A percentile compares a stretch with the other conserved stretches of the same genome.
Evolutionary conservation across 2,888 invertebrate genomes (phyloP).

Genomic region (Leptinotarsa peninsularis): DNA sequence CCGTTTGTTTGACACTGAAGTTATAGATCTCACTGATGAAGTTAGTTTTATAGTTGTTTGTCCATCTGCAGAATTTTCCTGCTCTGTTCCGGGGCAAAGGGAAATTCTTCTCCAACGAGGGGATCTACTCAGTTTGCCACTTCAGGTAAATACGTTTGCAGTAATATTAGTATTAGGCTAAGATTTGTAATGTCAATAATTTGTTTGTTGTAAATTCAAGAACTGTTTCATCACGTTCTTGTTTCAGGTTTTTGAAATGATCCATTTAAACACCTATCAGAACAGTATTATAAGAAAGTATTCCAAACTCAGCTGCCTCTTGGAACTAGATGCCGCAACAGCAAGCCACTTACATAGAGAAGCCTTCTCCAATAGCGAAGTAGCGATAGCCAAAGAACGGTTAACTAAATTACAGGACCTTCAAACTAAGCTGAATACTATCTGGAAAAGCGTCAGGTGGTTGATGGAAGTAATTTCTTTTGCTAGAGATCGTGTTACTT

Average conservation of each 20-base stretch:
- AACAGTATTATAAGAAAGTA: slow-evolving; percentile 90
- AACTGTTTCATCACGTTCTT: background rate
- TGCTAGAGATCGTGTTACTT: slow-evolving; percentile 81
- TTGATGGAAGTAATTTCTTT: slow-evolving; percentile 95
- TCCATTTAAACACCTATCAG: slow-evolving; percentile 95
- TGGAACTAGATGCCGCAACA: slow-evolving; percentile 91
- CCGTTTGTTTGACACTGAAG: slow-evolving; percentile 92
- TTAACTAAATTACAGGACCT: slow-evolving; percentile 85
- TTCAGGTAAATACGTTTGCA: slow-evolving; percentile 62
- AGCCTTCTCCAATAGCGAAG: slow-evolving; percentile 92
- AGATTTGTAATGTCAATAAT: background rate
- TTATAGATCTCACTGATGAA: slow-evolving; percentile 90
- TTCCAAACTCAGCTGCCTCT: slow-evolving; percentile 90
- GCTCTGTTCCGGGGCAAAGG: slow-evolving; percentile 88
- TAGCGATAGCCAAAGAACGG: slow-evolving; percentile 87
- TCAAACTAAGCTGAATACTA: slow-evolving; percentile 85
- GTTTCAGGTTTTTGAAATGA: slow-evolving; percentile 90
- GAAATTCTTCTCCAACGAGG: slow-evolving; percentile 87
- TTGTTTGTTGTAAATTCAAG: no score
- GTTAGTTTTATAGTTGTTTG: slow-evolving; percentile 93
- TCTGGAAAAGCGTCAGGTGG: slow-evolving; percentile 97
- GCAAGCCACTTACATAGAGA: slow-evolving; percentile 94
- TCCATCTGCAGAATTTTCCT: slow-evolving; percentile 92
- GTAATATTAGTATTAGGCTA: background rate
- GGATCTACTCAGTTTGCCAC: slow-evolving; percentile 89